Evolutionary conservation across 1,140 invertebrate species (phyloP).

Genomic region (Protaetia brevitarsis): DNA sequence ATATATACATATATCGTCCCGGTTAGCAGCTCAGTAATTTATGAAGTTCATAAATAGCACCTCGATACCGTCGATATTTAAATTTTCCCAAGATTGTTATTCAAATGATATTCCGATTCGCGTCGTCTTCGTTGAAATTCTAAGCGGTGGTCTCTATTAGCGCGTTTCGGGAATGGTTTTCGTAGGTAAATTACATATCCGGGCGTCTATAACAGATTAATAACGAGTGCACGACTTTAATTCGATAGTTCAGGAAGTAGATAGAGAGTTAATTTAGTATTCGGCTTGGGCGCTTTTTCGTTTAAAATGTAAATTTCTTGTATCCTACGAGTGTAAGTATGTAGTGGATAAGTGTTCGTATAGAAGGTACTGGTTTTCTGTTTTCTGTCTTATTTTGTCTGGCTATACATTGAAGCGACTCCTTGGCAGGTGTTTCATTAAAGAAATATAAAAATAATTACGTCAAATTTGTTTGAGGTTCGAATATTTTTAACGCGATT

Average conservation of each 20-base stretch:
- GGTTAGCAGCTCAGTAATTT: background rate
- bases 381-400: background rate
- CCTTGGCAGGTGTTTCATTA: slow-evolving; percentile 1
- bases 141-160: background rate
- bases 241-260: slow-evolving; percentile 14
- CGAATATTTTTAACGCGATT: background rate
- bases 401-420: background rate
- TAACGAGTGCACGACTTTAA: slow-evolving; percentile 3
- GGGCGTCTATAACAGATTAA: slow-evolving; percentile 7
- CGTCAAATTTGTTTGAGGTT: background rate
- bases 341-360: background rate
- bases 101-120: background rate
- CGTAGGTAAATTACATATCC: slow-evolving; percentile 9
- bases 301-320: slow-evolving; percentile 9
- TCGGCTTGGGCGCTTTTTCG: background rate
- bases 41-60: background rate
- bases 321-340: background rate
- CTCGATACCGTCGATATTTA: background rate
- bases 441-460: slow-evolving; percentile 11
- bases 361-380: too few species aligned
- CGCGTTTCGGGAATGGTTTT: background rate
- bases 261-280: slow-evolving; percentile 13
- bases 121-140: background rate
- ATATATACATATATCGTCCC: background rate
- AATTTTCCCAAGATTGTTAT: background rate